These are phyloP conservation scores for Acrocephalus scirpaceus DNA, from an alignment of 2,797 vertebrate species.

Conservation along the genomic window DNA sequence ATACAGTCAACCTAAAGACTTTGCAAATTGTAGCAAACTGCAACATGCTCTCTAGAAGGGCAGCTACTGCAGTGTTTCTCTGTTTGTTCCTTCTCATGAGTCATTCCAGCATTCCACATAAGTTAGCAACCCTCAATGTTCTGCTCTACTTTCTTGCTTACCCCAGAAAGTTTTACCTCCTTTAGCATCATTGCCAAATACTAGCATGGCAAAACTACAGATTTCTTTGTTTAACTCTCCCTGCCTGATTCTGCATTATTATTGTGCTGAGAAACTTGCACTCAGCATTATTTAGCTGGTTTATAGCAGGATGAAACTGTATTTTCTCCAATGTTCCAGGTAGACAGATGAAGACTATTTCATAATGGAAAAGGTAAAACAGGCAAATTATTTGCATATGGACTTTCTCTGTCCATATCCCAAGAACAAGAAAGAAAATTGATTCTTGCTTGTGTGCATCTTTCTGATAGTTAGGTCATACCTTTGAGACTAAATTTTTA, in stretches of 20 bases:
- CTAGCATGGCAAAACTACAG: not conserved
- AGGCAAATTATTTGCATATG: not conserved
- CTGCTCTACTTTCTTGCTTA: not conserved
- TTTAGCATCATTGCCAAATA: not conserved
- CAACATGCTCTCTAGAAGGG: not conserved
- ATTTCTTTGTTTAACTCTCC: not conserved
- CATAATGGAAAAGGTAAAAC: not conserved
- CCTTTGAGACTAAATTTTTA: not conserved
- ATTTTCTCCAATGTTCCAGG: not conserved
- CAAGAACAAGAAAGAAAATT: not conserved
- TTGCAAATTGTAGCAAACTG: not conserved
- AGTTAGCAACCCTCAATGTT: not conserved
- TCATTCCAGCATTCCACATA: not conserved
- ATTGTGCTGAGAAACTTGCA: not conserved
- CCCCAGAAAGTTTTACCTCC: not conserved
- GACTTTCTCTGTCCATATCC: not conserved
- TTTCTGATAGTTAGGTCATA: not conserved
- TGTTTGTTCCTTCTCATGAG: not conserved
- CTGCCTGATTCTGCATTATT: not conserved
- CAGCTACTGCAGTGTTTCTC: not conserved
- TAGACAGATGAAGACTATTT: not conserved
- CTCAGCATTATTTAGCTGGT: not conserved
- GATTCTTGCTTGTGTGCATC: not conserved
- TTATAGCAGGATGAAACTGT: not conserved
- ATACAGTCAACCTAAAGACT: not conserved